These are phyloP conservation scores for Rhynchonema sp. DNA, from an alignment of 2,888 invertebrate species.

Conservation along the genomic window DNA sequence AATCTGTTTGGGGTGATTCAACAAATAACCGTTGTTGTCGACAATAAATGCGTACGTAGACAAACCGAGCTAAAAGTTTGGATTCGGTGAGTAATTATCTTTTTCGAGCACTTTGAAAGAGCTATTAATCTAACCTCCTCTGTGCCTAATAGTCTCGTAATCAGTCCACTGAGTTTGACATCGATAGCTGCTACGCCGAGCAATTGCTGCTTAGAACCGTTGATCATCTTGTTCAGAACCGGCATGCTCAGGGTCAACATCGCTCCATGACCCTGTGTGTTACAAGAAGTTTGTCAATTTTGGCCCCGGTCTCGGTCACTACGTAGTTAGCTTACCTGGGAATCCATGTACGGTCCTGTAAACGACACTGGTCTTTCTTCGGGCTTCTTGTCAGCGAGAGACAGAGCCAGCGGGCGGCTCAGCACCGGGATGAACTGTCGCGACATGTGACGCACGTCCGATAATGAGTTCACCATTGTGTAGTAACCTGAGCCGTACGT, in stretches of 20 bases:
- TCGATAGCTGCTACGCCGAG: constrained; percentile 8
- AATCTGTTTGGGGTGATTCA: constrained; percentile 20
- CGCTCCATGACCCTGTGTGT: constrained; percentile 1
- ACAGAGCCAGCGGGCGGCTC: constrained; percentile 3
- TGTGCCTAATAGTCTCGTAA: too few species aligned
- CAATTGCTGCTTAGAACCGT: constrained; percentile 2
- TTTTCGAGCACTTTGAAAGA: too few species aligned
- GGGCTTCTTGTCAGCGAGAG: background rate
- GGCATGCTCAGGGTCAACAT: constrained; percentile 7
- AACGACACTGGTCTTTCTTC: background rate
- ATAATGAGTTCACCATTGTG: constrained; percentile 1
- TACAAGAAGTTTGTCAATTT: too few species aligned
- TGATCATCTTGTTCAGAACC: constrained; percentile 3
- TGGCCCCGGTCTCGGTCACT: too few species aligned
- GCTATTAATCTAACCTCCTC: too few species aligned
- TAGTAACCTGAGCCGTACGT: constrained; percentile 5
- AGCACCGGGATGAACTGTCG: background rate
- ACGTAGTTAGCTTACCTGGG: constrained; percentile 2
- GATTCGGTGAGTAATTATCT: too few species aligned
- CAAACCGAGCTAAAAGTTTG: background rate
- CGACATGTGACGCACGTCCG: background rate
- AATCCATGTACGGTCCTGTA: constrained; percentile 8
- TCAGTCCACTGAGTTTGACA: constrained; percentile 1
- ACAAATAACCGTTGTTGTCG: constrained; percentile 23
- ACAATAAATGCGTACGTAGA: constrained; percentile 15